phyloP scores from a whole-genome alignment of 2,888 invertebrate genomes.

The Theodoxus fluviatilis region DNA sequence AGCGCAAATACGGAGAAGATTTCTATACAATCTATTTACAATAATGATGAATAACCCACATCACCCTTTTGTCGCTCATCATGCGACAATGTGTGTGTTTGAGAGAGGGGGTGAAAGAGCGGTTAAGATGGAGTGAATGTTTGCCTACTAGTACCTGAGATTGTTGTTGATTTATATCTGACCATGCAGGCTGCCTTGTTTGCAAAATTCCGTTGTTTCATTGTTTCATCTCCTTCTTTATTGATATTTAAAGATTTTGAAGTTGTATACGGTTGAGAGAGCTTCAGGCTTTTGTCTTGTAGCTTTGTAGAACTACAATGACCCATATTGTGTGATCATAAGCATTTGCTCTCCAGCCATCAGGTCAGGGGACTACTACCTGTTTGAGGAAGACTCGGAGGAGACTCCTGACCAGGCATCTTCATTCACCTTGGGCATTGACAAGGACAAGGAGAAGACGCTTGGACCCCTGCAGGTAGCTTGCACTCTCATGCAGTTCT shows the following conservation, averaged over 20 bases:
- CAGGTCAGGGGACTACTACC: conserved; percentile 97
- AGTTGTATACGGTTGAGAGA: neutral
- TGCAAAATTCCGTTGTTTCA: too few relatives aligned
- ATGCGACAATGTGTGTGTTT: too few relatives aligned
- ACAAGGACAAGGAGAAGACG: conserved; percentile 41
- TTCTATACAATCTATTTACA: too few relatives aligned
- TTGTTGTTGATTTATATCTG: too few relatives aligned
- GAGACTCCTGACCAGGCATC: conserved; percentile 64
- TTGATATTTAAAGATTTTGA: neutral
- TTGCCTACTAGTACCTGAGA: too few relatives aligned
- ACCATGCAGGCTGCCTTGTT: too few relatives aligned
- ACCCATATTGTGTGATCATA: neutral
- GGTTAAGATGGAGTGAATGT: too few relatives aligned
- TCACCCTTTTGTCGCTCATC: too few relatives aligned
- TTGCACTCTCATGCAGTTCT: neutral
- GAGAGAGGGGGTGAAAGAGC: too few relatives aligned
- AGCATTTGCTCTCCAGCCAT: conserved; percentile 76
- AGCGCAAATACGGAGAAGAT: too few relatives aligned
- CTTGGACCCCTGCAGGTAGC: conserved; percentile 58
- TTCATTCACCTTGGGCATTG: conserved; percentile 48
- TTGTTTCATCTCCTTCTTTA: neutral
- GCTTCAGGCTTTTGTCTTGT: neutral
- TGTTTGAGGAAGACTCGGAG: conserved; percentile 91
- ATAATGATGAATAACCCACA: too few relatives aligned
- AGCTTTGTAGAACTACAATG: neutral